Evolutionary conservation across 2,888 invertebrate species (phyloP), one percentile per base, ranked within the genome.

Genomic region (Leptinotarsa rubiginosa): DNA sequence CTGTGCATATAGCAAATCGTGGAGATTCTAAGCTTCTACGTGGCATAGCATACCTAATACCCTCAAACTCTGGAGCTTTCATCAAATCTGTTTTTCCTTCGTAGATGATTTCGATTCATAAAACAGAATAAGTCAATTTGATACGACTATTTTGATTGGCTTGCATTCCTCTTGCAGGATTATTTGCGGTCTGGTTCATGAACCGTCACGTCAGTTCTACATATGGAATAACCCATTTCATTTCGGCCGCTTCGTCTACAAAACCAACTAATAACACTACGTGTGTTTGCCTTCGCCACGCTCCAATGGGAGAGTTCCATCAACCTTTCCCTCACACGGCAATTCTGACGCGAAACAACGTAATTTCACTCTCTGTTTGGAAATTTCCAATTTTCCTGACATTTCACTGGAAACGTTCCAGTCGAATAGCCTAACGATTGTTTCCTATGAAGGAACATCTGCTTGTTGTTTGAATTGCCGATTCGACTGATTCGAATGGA

Each of bases 381-480:
- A 62, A 62, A n/a, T 62, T 62, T 62, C 62, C 62, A 62, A 62
- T 62, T 62, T 62, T 31, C 62, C 62, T 31, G 62, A 41, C 62
- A 62, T 62, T 62, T 62, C 62, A 62, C 62, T 41, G 62, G 31
- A 31, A 62, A n/a, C 41, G 62, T 62, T 62, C 31, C 62, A 62
- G n/a, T 41, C 62, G 31, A 62, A 25, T 41, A 62, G 31, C 18
- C 62, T 62, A 62, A 62, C 62, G 62, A 62, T 62, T 62, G 62
- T 62, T 62, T n/a, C 12, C 62, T 62, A 62, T 62, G 62, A 62
- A 41, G n/a, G 13, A 62, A 25, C 62, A 62, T 62, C 62, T 62
- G 62, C 41, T 31, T 62, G 62, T 62, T 62, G 62, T 62, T 62
- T 62, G 62, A 41, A 31, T 62, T 31, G 62, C 62, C 25, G 31